Evolutionary conservation across 1,140 invertebrate species (phyloP).

Genomic region (Tigriopus japonicus): DNA sequence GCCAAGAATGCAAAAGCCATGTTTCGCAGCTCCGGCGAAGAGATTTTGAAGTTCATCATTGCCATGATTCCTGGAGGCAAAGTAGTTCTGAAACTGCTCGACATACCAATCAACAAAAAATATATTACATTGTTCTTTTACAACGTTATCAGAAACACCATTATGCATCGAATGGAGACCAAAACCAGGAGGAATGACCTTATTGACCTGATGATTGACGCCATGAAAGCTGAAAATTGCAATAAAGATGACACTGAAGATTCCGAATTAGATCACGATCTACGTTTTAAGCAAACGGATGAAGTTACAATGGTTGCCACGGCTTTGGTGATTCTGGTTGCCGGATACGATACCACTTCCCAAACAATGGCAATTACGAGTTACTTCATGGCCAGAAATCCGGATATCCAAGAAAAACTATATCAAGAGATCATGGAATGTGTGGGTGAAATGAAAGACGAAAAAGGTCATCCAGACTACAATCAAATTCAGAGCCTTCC

Average conservation of each 20-base stretch:
- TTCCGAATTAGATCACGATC: background rate
- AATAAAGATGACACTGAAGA: background rate
- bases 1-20: background rate
- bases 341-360: background rate
- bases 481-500: background rate
- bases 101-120: background rate
- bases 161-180: background rate
- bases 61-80: background rate
- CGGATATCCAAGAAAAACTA: constrained; percentile 39
- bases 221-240: background rate
- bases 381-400: constrained; percentile 37
- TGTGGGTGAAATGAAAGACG: background rate
- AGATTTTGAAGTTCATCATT: background rate
- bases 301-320: background rate
- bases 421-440: too few species aligned
- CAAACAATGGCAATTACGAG: background rate
- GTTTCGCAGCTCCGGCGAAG: background rate
- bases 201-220: background rate
- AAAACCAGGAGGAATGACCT: background rate
- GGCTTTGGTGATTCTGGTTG: background rate
- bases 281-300: background rate
- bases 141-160: background rate
- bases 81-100: background rate
- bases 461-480: too few species aligned
- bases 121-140: background rate